Base-by-base conservation (phyloP, 53 echinoderm and acorn worm genomes). In the Zoroaster sp. region DNA sequence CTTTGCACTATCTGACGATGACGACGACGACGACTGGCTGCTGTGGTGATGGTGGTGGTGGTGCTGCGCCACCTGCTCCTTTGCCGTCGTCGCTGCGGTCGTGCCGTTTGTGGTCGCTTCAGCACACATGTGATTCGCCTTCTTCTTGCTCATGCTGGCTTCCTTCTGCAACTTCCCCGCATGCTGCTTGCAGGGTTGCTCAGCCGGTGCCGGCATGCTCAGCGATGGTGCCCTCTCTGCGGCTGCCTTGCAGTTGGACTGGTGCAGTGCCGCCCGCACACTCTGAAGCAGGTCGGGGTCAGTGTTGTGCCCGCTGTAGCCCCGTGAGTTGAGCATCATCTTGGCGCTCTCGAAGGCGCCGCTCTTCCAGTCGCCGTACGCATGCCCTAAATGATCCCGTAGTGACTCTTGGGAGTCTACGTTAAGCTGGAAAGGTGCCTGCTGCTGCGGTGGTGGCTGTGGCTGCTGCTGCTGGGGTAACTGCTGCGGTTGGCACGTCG, bases 261-360 rank as follows among this genome's bases (percentile, higher is more conserved):
- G 82, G 12, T 96, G 94, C 15, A 95, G 87, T 0, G 95, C 95
- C 12, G 95, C 97, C 45, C 92, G 87, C 37, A 93, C 97, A 54
- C 97, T 97, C 94, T 95, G 95, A 41, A 97, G 87, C 34, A 97
- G 88, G 87, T 99, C 99, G 9, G 96, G 94, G 18, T 94, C 94
- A 40, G 87, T 90, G 79, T 93, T 96, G 71, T 96, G 91, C 59
- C 94, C 91, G 34, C 81, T 49, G 59, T 82, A 89, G 55, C 88
- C 83, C 37, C 93, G 68, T 40, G 97, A 87, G 87, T 91, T 88
- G 15, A 99, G 94, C 39, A 89, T 91, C 94, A 94, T 99, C 92
- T 99, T 99, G 53, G 96, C 96, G 78, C 87, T 99, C 90, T 99
- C 99, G 49, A 96, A 96, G 44, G 96, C 94, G 6, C 85, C 85